These are phyloP conservation scores for Phyllotreta cruciferae DNA, from an alignment of 2,888 invertebrate species.

Conservation along the genomic window DNA sequence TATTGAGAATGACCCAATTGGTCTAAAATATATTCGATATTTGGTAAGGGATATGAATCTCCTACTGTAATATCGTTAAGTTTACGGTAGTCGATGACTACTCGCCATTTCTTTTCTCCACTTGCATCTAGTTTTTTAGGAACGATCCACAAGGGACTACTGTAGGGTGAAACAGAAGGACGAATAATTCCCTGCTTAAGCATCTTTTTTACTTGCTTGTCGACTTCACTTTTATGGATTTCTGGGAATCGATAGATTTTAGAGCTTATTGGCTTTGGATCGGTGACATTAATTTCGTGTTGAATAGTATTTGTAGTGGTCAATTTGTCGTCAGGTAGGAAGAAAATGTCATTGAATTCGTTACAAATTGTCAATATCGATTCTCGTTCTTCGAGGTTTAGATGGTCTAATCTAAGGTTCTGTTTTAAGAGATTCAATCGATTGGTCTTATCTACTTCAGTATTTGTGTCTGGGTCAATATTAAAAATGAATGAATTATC, in stretches of 20 bases:
- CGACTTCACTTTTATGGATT: background rate
- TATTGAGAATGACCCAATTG: too few relatives aligned
- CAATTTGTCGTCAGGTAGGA: constrained; percentile 4
- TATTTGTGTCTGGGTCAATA: too few relatives aligned
- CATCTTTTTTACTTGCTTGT: background rate
- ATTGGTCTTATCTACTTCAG: too few relatives aligned
- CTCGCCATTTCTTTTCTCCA: too few relatives aligned
- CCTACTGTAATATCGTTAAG: too few relatives aligned
- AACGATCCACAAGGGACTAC: too few relatives aligned
- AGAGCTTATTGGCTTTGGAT: background rate
- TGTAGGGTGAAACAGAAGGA: too few relatives aligned
- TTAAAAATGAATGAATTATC: too few relatives aligned
- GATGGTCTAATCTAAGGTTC: constrained; percentile 7
- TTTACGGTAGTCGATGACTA: too few relatives aligned
- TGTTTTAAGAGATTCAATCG: background rate
- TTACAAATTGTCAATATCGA: background rate
- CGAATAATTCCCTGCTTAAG: background rate
- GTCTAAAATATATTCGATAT: too few relatives aligned
- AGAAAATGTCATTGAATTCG: constrained; percentile 14
- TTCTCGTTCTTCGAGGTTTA: constrained; percentile 12
- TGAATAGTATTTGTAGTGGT: background rate
- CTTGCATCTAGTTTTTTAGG: too few relatives aligned
- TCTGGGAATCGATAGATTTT: constrained; percentile 6
- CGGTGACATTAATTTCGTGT: constrained; percentile 2
- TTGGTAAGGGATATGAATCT: too few relatives aligned